Evolutionary conservation across 2,888 invertebrate genomes (phyloP).

Genomic region (Sarcophaga subvicina): DNA sequence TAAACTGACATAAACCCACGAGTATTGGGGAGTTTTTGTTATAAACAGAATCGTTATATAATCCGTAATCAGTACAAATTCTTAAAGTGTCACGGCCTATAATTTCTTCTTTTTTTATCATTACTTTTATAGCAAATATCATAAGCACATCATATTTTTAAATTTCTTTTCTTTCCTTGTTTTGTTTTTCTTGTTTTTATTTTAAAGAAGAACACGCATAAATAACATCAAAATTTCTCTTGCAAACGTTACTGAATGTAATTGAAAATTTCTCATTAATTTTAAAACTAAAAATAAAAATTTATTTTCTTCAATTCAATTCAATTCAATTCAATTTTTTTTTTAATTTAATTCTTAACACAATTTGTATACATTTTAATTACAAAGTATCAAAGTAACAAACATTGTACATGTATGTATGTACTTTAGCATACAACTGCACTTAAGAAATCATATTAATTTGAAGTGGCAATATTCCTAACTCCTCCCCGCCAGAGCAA

Average conservation of each 20-base stretch:
- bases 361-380: conserved; percentile 37
- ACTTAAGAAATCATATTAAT: conserved; percentile 29
- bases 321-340: conserved; percentile 6
- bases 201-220: too few relatives aligned
- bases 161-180: too few relatives aligned
- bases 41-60: too few relatives aligned
- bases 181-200: too few relatives aligned
- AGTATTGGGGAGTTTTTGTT: too few relatives aligned
- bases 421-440: neutral
- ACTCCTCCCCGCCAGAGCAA: neutral
- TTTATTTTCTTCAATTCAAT: conserved; percentile 36
- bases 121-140: too few relatives aligned
- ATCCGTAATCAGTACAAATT: too few relatives aligned
- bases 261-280: neutral
- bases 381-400: conserved; percentile 46
- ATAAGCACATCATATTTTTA: too few relatives aligned
- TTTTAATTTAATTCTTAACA: conserved; percentile 29
- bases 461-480: conserved; percentile 46
- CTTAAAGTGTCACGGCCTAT: too few relatives aligned
- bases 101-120: too few relatives aligned
- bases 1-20: too few relatives aligned
- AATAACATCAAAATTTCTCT: neutral
- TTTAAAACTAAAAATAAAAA: neutral
- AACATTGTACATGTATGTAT: conserved; percentile 2
- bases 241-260: neutral